Evolutionary conservation across 2,113 vertebrate genomes (phyloP), one percentile per base, ranked within the genome.

Genomic region (Lophochroa leadbeateri): DNA sequence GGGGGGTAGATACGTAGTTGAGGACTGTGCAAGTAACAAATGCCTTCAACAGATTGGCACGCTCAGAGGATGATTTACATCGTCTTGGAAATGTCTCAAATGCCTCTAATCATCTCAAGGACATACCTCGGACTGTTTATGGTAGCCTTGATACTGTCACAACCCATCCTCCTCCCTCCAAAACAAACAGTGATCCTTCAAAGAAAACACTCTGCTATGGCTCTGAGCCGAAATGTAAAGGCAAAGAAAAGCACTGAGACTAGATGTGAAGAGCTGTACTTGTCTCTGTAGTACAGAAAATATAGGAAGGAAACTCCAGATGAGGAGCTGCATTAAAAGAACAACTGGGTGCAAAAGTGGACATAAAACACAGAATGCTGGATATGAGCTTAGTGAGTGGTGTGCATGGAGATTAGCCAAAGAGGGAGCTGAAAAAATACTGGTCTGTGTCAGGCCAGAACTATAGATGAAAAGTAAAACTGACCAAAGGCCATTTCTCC

Each of bases 51-150:
- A 3, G 70, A 69, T 11, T 80, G 92, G 71, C 82, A 74, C 2
- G 50, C 53, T 58, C 58, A 35, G 16, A 86, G 79, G 70, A 83
- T 25, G 15, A 75, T 28, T 85, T 58, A 33, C 2, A 23, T 83
- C 33, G 0, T 33, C 46, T n/a, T 77, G 76, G 68, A 86, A 86
- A 80, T 4, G 23, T 81, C 82, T 83, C 82, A 94, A 67, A 80
- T 43, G 75, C 55, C 46, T 86, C 76, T 46, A 11, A 90, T 49
- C 50, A 52, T 49, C 82, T 75, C 68, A 78, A 94, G 87, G 82
- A 61, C 49, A 23, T 35, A 33, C 20, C 91, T 69, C 0, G 46
- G 52, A 33, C 43, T 82, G 84, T 69, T 92, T 65, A 72, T 43
- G 49, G 67, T 0, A 7, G 61, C 84, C 87, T 74, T 49, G 84